Conservation (phyloP, 2,888 invertebrate genomes). For the Ormyrus pomaceus region DNA sequence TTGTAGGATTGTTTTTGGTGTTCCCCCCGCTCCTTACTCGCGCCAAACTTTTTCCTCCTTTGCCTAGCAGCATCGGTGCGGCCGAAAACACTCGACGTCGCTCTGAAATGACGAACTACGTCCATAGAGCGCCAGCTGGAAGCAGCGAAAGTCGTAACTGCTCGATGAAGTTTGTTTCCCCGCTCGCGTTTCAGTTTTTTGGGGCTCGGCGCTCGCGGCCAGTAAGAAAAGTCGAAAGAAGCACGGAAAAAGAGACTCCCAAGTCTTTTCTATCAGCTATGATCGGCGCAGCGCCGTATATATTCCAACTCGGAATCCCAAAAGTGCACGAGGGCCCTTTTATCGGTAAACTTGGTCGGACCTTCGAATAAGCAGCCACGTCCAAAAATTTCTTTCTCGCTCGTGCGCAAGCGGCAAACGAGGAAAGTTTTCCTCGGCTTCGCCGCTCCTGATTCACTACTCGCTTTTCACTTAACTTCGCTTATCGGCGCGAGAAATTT, state of each 20-base stretch:
- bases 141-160: background rate
- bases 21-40: background rate
- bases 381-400: constrained; percentile 6
- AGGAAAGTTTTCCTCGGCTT: constrained; percentile 48
- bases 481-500: background rate
- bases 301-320: background rate
- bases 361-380: background rate
- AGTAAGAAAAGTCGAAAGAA: constrained; percentile 7
- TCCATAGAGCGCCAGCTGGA: too few relatives aligned
- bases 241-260: background rate
- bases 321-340: constrained; percentile 23
- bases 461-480: constrained; percentile 28
- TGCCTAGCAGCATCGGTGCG: background rate
- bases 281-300: background rate
- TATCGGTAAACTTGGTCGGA: constrained; percentile 27
- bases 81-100: constrained; percentile 1
- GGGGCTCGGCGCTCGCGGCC: background rate
- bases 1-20: constrained; percentile 37
- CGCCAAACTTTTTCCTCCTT: constrained; percentile 13
- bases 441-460: background rate
- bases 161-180: constrained; percentile 15
- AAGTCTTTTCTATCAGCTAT: constrained; percentile 12
- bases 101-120: too few relatives aligned
- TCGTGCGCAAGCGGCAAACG: constrained; percentile 41
- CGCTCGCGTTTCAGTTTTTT: background rate